Conservation (phyloP, 1,140 invertebrate genomes). For the Papilio glaucus region DNA sequence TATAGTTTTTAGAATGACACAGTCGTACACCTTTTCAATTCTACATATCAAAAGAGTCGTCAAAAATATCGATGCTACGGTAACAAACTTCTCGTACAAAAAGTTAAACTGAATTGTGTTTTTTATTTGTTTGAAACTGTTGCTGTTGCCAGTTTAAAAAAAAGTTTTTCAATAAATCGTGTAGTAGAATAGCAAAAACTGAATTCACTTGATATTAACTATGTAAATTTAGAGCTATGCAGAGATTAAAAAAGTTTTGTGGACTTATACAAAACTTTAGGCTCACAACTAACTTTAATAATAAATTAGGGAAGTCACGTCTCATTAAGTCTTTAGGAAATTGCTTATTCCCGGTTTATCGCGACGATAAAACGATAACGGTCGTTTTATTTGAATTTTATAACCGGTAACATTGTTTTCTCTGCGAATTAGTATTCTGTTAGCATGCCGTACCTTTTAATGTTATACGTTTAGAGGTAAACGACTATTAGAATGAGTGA, state of each 20-base stretch:
- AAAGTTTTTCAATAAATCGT: no score
- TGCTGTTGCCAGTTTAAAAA: no score
- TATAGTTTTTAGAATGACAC: background rate
- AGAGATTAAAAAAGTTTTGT: background rate
- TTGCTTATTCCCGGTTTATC: constrained; percentile 22
- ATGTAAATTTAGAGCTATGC: background rate
- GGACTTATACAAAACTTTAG: background rate
- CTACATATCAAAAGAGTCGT: background rate
- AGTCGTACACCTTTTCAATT: background rate
- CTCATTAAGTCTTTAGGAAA: constrained; percentile 27
- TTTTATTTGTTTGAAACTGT: no score
- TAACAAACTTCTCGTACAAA: background rate
- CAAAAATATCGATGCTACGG: background rate
- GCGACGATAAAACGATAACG: constrained; percentile 16
- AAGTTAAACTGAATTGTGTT: no score
- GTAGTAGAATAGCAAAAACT: no score
- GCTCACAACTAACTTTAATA: background rate
- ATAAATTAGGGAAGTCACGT: constrained; percentile 6
- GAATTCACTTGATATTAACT: no score
- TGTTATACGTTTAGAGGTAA: background rate
- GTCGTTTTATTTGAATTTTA: constrained; percentile 26
- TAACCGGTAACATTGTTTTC: constrained; percentile 25
- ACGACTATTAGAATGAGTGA: no score
- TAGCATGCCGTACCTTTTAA: constrained; percentile 2
- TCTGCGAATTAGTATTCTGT: constrained; percentile 18